Evolutionary conservation across 2,888 invertebrate species (phyloP), one percentile per base, ranked within the genome.

Genomic region (Folsomia manolachei): DNA sequence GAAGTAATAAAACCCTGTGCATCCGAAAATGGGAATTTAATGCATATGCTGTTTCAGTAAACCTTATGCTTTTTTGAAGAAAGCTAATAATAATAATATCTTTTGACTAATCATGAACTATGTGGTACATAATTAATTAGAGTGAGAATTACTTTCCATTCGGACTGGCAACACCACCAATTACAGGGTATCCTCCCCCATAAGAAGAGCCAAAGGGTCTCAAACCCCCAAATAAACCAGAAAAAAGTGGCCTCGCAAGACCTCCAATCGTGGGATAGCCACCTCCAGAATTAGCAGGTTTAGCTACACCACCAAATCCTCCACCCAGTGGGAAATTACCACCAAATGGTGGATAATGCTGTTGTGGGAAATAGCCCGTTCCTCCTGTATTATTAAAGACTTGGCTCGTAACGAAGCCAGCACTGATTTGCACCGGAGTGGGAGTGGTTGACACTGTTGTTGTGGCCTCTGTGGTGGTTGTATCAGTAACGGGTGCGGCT

Each of bases 391-490:
- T n/a, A 68, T 63, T 19, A 25, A 69, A 61, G 23, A 72, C 14
- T 63, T 73, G 70, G 25, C 56, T 56, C 9, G 18, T 67, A 9
- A 63, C 21, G 2, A 65, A 64, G 11, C 60, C 64, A 21, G 71
- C 61, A 14, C 71, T 71, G 4, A 70, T 56, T 21, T 69, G 27
- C 25, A 70, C 23, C 19, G 66, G 70, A 19, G 27, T 27, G 27
- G 72, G 53, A 9, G 69, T 63, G 1, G 71, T 25, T 1, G 63
- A 24, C n/a, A 63, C 14, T 9, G 71, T 56, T 26, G 73, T 67
- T 14, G 74, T 52, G 4, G 75, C 67, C 0, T 72, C 18, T 23
- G 81, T 79, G 1, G 77, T 70, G 2, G 82, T 78, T 19, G 75
- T 62, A 19, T 77, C 26, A 27, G 74, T 69, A 1, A 56, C 60